Evolutionary conservation across 64 coral and sea anemone species (phyloP), one percentile per base, ranked within the genome.

Genomic region (Platygyra sinensis): DNA sequence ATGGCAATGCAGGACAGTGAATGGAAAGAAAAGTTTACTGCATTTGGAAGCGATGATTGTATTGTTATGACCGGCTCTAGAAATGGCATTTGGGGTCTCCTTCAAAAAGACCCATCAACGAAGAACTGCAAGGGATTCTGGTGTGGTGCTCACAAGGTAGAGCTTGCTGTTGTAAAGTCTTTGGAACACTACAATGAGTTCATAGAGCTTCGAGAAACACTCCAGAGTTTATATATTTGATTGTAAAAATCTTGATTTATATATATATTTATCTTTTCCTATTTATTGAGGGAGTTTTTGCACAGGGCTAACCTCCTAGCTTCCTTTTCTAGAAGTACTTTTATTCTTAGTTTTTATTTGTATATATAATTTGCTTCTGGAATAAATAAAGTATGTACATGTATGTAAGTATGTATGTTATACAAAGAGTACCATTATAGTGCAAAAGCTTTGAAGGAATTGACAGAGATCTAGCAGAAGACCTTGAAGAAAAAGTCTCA

Each of bases 361-460:
- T n/a, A n/a, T n/a, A n/a, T n/a, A n/a, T n/a, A n/a, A n/a, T n/a
- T n/a, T n/a, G n/a, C n/a, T n/a, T n/a, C n/a, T n/a, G n/a, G n/a
- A n/a, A n/a, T n/a, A n/a, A n/a, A n/a, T n/a, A n/a, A n/a, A n/a
- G n/a, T n/a, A n/a, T n/a, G n/a, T n/a, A n/a, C n/a, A n/a, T n/a
- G n/a, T n/a, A n/a, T n/a, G n/a, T n/a, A n/a, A n/a, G n/a, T n/a
- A n/a, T n/a, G n/a, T n/a, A n/a, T n/a, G n/a, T n/a, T n/a, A n/a
- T 89, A 73, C 86, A 82, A 89, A 74, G 24, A 82, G 27, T 84
- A 93, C 62, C 77, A 94, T 30, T 82, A 94, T 18, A 89, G 86
- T 49, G 15, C 86, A 25, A 94, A 94, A 62, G 64, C 85, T 89
- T 16, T 89, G n/a, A 27, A 54, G 86, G 46, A 86, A 93, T 79